These are phyloP conservation scores for Pomacea maculata DNA, from an alignment of 1,140 invertebrate genomes.

Conservation along the genomic window DNA sequence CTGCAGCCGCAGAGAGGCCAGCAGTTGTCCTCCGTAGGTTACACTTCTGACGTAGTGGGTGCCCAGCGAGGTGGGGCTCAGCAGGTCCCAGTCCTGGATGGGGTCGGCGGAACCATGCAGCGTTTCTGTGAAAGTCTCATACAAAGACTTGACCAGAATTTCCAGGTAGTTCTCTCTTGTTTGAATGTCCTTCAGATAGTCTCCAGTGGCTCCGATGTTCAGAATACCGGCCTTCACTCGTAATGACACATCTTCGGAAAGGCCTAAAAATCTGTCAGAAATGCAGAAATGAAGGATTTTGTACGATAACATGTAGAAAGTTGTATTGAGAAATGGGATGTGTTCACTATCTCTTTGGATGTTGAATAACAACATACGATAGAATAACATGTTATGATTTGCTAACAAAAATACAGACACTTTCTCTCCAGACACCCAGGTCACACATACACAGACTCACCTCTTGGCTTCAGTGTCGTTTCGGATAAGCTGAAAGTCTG, in stretches of 20 bases:
- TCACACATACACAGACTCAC: not conserved
- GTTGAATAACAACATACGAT: too few relatives aligned
- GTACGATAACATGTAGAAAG: too few relatives aligned
- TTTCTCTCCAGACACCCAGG: not conserved
- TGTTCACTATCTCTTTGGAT: too few relatives aligned
- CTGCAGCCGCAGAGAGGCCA: slow-evolving; percentile 13
- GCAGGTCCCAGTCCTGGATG: slow-evolving; percentile 22
- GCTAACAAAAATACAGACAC: not conserved
- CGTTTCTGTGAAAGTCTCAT: slow-evolving; percentile 20
- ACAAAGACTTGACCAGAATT: slow-evolving; percentile 25
- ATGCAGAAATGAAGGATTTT: not conserved
- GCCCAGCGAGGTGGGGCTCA: slow-evolving; percentile 19
- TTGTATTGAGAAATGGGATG: too few relatives aligned
- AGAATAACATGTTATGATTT: too few relatives aligned
- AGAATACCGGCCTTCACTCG: slow-evolving; percentile 22
- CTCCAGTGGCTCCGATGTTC: slow-evolving; percentile 19
- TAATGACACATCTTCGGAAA: slow-evolving; percentile 23
- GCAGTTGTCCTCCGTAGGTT: slow-evolving; percentile 13
- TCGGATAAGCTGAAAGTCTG: slow-evolving; percentile 24
- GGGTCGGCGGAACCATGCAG: slow-evolving; percentile 16
- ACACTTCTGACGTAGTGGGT: slow-evolving; percentile 18
- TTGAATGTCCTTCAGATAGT: slow-evolving; percentile 25
- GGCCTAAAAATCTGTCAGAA: slow-evolving; percentile 15
- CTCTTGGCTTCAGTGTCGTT: slow-evolving; percentile 23
- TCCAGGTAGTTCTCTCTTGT: slow-evolving; percentile 28